Evolutionary conservation across 2,888 invertebrate species (phyloP).

Genomic region (Andricus quercusramuli): DNA sequence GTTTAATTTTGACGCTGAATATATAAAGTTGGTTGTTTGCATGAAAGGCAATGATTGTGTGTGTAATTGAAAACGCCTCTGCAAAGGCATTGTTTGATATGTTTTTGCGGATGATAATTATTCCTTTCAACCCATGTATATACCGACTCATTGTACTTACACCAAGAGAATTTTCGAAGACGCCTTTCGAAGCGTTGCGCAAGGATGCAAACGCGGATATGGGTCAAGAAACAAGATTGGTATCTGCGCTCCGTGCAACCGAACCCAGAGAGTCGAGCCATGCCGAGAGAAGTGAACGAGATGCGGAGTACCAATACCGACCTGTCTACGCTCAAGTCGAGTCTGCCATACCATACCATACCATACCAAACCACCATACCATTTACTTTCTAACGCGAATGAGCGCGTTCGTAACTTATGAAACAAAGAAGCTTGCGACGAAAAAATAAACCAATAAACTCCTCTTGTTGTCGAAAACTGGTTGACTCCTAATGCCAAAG

Average conservation of each 20-base stretch:
- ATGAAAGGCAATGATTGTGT: conserved; percentile 37
- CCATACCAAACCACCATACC: conserved; percentile 34
- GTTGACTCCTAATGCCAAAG: not conserved
- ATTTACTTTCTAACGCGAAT: conserved; percentile 77
- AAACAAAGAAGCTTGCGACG: conserved; percentile 69
- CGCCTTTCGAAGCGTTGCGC: conserved; percentile 74
- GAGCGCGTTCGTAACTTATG: conserved; percentile 72
- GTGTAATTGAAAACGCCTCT: conserved; percentile 39
- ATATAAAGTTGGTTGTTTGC: conserved; percentile 10
- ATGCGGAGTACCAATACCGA: conserved; percentile 55
- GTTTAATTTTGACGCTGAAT: not conserved
- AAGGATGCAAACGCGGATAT: conserved; percentile 78
- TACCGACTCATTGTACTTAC: conserved; percentile 14
- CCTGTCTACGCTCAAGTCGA: conserved; percentile 54
- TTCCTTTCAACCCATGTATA: conserved; percentile 27
- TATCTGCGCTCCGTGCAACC: conserved; percentile 72
- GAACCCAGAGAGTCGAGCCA: conserved; percentile 17
- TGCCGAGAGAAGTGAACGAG: conserved; percentile 56
- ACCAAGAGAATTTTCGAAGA: conserved; percentile 69
- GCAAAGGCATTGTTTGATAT: conserved; percentile 37
- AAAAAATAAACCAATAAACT: conserved; percentile 57
- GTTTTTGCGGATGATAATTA: conserved; percentile 36
- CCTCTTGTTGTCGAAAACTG: not conserved
- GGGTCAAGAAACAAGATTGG: conserved; percentile 79
- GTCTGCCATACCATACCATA: conserved; percentile 46